Conservation (phyloP, 2,113 vertebrate species). For the Ctenodactylus gundi region DNA sequence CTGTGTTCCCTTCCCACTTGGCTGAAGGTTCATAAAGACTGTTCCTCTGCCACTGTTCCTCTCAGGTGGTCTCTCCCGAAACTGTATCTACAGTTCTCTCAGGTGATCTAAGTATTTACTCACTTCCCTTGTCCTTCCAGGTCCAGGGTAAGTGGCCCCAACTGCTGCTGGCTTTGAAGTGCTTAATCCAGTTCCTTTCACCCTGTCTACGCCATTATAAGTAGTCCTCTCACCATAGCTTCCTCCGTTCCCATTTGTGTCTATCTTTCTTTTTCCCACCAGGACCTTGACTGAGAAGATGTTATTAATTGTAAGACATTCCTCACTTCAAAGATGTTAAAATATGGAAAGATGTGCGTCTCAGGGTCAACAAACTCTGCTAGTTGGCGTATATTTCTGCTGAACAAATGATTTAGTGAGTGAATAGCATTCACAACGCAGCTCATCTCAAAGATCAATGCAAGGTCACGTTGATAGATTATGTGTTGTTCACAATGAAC, state of each 20-base stretch:
- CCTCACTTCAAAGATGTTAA: constrained; percentile 23
- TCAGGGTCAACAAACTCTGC: neutral
- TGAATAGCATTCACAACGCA: neutral
- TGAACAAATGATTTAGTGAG: constrained; percentile 11
- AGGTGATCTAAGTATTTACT: neutral
- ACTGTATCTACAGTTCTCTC: neutral
- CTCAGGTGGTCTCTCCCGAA: neutral
- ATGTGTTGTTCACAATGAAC: neutral
- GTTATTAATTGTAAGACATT: constrained; percentile 10
- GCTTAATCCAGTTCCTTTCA: neutral
- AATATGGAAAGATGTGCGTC: neutral
- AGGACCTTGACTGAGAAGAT: neutral
- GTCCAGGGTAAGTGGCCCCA: neutral
- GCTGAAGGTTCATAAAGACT: neutral
- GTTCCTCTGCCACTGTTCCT: neutral
- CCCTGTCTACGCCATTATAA: neutral
- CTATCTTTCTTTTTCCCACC: neutral
- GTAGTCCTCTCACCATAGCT: neutral
- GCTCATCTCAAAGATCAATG: neutral
- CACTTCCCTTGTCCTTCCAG: neutral
- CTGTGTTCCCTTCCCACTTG: neutral
- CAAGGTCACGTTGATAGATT: neutral
- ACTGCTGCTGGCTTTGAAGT: neutral
- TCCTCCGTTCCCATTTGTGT: neutral
- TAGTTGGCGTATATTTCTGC: neutral